A percentile compares a stretch with the other conserved stretches of the same genome.
Evolutionary conservation across 2,113 vertebrate species (phyloP).

Genomic region (Lycaon pictus): DNA sequence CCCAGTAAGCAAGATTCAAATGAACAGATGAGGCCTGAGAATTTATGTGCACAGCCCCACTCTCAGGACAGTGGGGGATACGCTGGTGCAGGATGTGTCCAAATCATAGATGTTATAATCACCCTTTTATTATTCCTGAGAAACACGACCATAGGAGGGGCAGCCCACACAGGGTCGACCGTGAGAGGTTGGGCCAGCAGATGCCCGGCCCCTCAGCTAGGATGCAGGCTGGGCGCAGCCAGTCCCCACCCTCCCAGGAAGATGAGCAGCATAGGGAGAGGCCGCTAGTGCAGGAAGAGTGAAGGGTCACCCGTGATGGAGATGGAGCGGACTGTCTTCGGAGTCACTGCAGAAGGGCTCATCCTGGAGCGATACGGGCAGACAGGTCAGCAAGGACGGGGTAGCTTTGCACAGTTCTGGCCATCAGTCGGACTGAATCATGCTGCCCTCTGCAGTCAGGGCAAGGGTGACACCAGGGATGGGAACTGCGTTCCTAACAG

Average conservation of each 20-base stretch:
- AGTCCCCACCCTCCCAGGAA: accelerated
- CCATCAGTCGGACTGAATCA: not conserved
- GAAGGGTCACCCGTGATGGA: accelerated
- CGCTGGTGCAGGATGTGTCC: accelerated
- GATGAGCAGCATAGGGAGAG: accelerated
- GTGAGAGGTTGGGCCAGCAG: not conserved
- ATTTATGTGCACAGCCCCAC: not conserved
- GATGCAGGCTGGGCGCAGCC: not conserved
- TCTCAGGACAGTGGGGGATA: not conserved
- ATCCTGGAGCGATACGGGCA: accelerated
- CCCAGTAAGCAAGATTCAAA: not conserved
- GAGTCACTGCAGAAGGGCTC: not conserved
- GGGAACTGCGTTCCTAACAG: not conserved
- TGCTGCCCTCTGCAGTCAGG: accelerated
- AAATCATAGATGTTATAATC: not conserved
- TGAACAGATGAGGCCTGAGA: not conserved
- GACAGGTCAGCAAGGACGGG: not conserved
- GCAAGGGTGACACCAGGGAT: not conserved
- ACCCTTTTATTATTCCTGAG: not conserved
- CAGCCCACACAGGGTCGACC: not conserved
- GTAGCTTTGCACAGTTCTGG: not conserved
- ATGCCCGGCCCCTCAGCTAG: not conserved
- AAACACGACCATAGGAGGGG: accelerated
- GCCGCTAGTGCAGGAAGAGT: not conserved
- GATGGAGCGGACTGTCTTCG: accelerated